Percentiles rank a stretch among this genome's conserved stretches.
phyloP scores from a whole-genome alignment of 1,140 invertebrate genomes.

The Drosophila navojoa region DNA sequence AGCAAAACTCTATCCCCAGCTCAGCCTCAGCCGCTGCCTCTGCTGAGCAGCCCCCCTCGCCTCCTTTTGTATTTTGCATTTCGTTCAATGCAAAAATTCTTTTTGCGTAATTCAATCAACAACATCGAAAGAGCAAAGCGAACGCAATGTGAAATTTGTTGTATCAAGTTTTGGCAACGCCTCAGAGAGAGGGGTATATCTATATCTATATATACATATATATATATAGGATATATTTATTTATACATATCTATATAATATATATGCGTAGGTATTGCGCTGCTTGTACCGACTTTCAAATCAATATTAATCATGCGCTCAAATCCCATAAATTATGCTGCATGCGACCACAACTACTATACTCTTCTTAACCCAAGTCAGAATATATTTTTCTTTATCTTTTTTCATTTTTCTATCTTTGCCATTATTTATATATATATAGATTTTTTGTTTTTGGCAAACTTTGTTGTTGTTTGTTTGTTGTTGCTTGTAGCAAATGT shows the following conservation, averaged over 20 bases:
- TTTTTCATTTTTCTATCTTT: slow-evolving; percentile 24
- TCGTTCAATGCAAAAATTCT: slow-evolving; percentile 16
- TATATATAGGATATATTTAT: slow-evolving; percentile 1
- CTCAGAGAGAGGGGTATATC: no score
- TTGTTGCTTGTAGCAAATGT: slow-evolving; percentile 60
- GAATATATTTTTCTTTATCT: slow-evolving; percentile 51
- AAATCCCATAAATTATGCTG: slow-evolving; percentile 76
- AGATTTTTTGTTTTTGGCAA: slow-evolving; percentile 10
- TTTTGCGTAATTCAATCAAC: slow-evolving; percentile 42
- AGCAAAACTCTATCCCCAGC: no score
- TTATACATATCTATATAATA: slow-evolving; percentile 23
- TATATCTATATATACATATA: slow-evolving; percentile 8
- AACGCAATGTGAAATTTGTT: slow-evolving; percentile 35
- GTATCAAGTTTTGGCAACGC: slow-evolving; percentile 34
- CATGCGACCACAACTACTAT: neutral
- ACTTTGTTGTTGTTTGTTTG: slow-evolving; percentile 24
- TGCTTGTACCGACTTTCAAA: slow-evolving; percentile 67
- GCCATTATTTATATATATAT: neutral
- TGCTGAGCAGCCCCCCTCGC: neutral
- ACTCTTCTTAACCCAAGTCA: slow-evolving; percentile 16
- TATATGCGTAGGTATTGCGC: slow-evolving; percentile 16
- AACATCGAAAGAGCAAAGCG: slow-evolving; percentile 13
- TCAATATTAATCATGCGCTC: slow-evolving; percentile 81
- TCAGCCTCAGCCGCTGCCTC: neutral
- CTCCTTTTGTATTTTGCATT: neutral